Evolutionary conservation across 2,113 vertebrate species (phyloP).

Genomic region (Microcebus tavaratra): DNA sequence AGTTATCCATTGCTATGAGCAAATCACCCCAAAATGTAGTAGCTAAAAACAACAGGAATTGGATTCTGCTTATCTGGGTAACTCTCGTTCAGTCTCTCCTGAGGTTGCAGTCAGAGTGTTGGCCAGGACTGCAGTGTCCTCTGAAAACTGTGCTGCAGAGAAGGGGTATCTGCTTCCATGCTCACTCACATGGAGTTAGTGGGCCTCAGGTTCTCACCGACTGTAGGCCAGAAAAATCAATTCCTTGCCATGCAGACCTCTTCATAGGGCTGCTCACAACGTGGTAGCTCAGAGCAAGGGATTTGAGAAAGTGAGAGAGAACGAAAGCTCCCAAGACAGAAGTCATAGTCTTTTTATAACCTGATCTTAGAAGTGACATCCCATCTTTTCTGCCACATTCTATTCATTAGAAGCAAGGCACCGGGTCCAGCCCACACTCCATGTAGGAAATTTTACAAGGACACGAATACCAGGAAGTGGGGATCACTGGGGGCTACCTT

Average conservation of each 20-base stretch:
- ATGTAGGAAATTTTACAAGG: not conserved
- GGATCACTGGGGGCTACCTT: not conserved
- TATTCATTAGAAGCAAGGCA: not conserved
- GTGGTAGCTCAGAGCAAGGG: not conserved
- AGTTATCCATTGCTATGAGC: not conserved
- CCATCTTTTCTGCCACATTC: not conserved
- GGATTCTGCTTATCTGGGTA: not conserved
- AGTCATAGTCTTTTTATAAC: not conserved
- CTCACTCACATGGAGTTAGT: not conserved
- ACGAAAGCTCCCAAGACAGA: not conserved
- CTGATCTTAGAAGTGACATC: not conserved
- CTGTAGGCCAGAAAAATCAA: not conserved
- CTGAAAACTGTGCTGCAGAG: not conserved
- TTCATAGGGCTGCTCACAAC: not conserved
- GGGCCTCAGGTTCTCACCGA: not conserved
- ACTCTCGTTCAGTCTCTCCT: not conserved
- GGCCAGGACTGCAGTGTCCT: not conserved
- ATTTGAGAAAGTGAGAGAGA: not conserved
- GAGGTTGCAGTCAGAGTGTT: not conserved
- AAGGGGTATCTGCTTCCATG: not conserved
- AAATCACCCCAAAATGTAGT: not conserved
- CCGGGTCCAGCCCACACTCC: not conserved
- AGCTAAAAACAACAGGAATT: not conserved
- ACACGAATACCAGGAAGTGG: not conserved
- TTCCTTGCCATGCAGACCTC: not conserved